Base-by-base conservation (phyloP, 23 tunicate species). In the Styela plicata region DNA sequence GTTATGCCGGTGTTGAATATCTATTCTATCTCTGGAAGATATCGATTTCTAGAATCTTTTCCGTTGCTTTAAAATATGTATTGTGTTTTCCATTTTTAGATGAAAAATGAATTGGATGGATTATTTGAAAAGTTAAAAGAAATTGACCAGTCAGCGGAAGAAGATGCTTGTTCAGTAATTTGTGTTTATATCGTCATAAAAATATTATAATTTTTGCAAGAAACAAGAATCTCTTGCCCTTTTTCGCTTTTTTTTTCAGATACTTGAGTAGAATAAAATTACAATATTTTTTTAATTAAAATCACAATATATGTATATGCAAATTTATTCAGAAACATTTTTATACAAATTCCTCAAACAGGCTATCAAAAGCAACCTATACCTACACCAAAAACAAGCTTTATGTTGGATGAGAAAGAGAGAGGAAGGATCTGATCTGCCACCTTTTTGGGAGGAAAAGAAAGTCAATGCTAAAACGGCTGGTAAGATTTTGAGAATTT, bases 401-500 rank as follows among this genome's bases (percentile, higher is more conserved):
- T 3, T 83, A n/a, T 35, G 78, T 31, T 83, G 86, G 86, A 83
- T 83, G 86, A 83, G 37, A 34, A 74, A 52, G 36, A 83, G 66
- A 26, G 86, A 83, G 35, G 31, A 2, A 30, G 79, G 82, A 5
- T 5, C 25, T 44, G 86, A 70, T 53, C 44, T 83, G 57, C 86
- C 86, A 17, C 86, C 86, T 32, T 83, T 83, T 74, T 83, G 86
- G 86, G 79, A 83, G 34, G 36, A 83, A 70, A 30, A 36, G 28
- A 36, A 36, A 10, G 19, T 67, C 24, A 2, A 2, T 16, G 86
- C 77, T 52, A 73, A 81, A 19, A 24, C 16, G 13, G 73, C 73
- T 23, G 73, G 73, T 61, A 61, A 19, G n/a, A n/a, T n/a, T n/a
- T n/a, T n/a, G n/a, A n/a, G n/a, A n/a, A n/a, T 68, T 68, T 68